phyloP scores from a whole-genome alignment of 1,140 invertebrate species.

The Bactericera cockerelli region DNA sequence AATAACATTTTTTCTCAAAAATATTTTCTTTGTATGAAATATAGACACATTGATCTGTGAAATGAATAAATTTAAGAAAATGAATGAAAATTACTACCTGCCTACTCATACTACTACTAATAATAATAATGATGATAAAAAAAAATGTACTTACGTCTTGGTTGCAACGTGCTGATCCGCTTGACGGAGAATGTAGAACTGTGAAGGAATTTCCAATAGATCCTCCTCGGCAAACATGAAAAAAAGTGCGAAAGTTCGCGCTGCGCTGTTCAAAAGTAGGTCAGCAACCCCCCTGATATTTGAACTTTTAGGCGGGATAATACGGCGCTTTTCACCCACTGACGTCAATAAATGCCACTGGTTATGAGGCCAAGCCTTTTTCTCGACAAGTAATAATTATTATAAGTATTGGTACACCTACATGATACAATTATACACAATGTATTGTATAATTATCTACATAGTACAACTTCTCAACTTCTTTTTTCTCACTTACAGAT shows the following conservation, averaged over 20 bases:
- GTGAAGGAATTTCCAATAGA: conserved; percentile 6
- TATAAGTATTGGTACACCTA: too few relatives aligned
- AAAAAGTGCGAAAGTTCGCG: not conserved
- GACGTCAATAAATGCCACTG: not conserved
- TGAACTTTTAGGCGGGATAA: not conserved
- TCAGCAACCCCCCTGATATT: not conserved
- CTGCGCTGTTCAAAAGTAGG: not conserved
- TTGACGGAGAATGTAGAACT: not conserved
- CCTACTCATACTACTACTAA: too few relatives aligned
- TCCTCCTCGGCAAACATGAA: not conserved
- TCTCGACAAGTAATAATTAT: not conserved
- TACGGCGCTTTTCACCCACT: not conserved
- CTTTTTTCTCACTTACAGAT: too few relatives aligned
- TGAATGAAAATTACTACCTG: too few relatives aligned
- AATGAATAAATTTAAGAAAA: too few relatives aligned
- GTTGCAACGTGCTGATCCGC: not conserved
- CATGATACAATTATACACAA: too few relatives aligned
- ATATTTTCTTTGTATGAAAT: too few relatives aligned
- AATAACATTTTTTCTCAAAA: too few relatives aligned
- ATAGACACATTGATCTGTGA: too few relatives aligned
- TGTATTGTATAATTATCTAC: too few relatives aligned
- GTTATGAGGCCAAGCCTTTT: not conserved
- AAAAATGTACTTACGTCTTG: not conserved
- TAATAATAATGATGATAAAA: too few relatives aligned
- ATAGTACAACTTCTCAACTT: too few relatives aligned